Evolutionary conservation across 2,113 vertebrate species (phyloP).

Genomic region (Pteruthius melanotis): DNA sequence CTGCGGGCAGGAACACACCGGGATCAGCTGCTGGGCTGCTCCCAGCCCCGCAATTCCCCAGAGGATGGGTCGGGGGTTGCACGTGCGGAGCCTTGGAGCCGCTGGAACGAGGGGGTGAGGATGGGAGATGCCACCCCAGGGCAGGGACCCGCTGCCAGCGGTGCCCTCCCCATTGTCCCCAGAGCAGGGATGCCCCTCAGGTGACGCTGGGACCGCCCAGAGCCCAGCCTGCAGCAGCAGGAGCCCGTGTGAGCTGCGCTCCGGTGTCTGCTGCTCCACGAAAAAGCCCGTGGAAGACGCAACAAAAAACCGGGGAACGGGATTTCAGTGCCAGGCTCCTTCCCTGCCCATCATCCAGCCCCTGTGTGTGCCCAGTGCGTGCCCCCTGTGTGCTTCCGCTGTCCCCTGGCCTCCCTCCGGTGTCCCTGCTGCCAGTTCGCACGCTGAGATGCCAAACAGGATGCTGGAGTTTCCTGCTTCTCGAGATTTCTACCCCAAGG

Average conservation of each 20-base stretch:
- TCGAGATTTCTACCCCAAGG: background rate
- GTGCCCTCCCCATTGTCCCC: background rate
- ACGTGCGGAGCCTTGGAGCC: accelerated
- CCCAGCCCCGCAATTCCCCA: background rate
- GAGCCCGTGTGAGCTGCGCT: background rate
- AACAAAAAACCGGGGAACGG: background rate
- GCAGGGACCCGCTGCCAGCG: accelerated
- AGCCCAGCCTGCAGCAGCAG: background rate
- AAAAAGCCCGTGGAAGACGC: background rate
- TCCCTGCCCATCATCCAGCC: background rate
- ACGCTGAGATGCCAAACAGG: conserved; percentile 14
- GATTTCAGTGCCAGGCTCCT: background rate
- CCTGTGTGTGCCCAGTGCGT: background rate
- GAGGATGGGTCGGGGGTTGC: accelerated
- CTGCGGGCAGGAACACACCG: background rate
- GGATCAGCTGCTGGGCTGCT: background rate
- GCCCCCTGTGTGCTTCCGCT: background rate
- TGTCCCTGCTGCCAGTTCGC: background rate
- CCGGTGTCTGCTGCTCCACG: background rate
- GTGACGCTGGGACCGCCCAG: background rate
- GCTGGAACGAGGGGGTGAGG: accelerated
- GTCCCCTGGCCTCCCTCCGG: background rate
- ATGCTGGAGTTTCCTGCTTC: conserved; percentile 41
- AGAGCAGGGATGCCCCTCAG: background rate
- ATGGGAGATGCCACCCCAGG: background rate